Evolutionary conservation across 2,113 vertebrate genomes (phyloP), one percentile per base, ranked within the genome.

Genomic region (Pao palembangensis): DNA sequence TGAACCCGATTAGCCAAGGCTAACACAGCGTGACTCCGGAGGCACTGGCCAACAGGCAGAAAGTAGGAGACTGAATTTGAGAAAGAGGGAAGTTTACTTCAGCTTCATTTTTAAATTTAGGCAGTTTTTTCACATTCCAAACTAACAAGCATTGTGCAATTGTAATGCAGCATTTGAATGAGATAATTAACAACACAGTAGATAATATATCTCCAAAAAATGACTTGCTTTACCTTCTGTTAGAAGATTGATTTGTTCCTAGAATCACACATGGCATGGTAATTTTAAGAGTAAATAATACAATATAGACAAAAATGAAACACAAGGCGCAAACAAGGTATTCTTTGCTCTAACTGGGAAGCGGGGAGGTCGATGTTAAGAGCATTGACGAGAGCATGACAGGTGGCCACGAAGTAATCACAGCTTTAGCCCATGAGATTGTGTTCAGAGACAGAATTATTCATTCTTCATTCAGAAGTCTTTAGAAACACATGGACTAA

Each of bases 1-100:
- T 86, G 81, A 84, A 82, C 79, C 76, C 46, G 80, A 86, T 89
- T 86, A 88, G 80, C 82, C 44, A 46, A 14, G 54, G 74, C 61
- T 47, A 70, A 73, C 77, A 8, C 72, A 64, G 68, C 82, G 16
- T 72, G 82, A 54, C 44, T 43, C 63, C 65, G 73, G 46, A 52
- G 51, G 61, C 66, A 55, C 19, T 13, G 11, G 2, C 17, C 15
- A 17, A 51, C 42, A 48, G n/a, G 55, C 57, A 56, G 66, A 52
- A 23, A 76, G 18, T 20, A 43, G 60, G 55, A 38, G 50, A 53
- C 51, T 20, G 50, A 69, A 52, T 18, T 17, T 15, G 19, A 52
- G 19, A 55, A 57, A 62, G 10, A 59, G 11, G 50, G 56, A 70
- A 41, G 44, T 58, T n/a, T n/a, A 47, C 44, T 17, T 16, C 6